Evolutionary conservation across 2,797 vertebrate species (phyloP).

Genomic region (Oophaga sylvatica): DNA sequence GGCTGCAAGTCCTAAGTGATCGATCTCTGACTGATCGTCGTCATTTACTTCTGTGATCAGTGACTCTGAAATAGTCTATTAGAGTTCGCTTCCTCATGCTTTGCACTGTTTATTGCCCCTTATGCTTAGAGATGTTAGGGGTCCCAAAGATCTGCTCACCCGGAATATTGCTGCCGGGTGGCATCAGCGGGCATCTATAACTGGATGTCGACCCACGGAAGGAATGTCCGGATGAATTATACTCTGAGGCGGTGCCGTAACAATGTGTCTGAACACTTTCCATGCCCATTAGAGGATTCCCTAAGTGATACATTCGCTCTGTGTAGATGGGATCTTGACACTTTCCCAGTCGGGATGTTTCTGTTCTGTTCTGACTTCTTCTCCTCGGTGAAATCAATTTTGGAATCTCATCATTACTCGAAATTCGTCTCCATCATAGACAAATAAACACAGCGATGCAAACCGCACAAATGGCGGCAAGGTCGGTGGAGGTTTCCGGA

Average conservation of each 20-base stretch:
- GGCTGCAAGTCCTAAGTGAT: no score
- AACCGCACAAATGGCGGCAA: neutral
- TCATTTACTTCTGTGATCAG: no score
- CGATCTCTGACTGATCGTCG: no score
- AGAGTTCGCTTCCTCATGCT: no score
- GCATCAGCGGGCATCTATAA: no score
- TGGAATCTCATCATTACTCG: neutral
- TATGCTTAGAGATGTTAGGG: no score
- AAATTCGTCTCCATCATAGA: neutral
- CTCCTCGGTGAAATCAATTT: slow-evolving; percentile 1
- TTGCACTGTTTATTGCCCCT: no score
- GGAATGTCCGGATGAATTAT: neutral
- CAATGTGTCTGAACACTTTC: slow-evolving; percentile 3
- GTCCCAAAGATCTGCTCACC: no score
- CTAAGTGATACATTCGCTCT: neutral
- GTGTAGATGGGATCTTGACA: no score
- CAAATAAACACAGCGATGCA: neutral
- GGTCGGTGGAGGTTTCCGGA: slow-evolving; percentile 1
- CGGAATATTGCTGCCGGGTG: no score
- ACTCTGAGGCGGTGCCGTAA: neutral
- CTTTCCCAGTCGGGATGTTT: neutral
- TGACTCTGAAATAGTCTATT: no score
- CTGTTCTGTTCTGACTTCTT: neutral
- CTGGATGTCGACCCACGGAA: neutral
- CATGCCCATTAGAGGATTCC: neutral